Base-by-base conservation (phyloP, 1,140 invertebrate genomes). In the Drosophila burlai region DNA sequence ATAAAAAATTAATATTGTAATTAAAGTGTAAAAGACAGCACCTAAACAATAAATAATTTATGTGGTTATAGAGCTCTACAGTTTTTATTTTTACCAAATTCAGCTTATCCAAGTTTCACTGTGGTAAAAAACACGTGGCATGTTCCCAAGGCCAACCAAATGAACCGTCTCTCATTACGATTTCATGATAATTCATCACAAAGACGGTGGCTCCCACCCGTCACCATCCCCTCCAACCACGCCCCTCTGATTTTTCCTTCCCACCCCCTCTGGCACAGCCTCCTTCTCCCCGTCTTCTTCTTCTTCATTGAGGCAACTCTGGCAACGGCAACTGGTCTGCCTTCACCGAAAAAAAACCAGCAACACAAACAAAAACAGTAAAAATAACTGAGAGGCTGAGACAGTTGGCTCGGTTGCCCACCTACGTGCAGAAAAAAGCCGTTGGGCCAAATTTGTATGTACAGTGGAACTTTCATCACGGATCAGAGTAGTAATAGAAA, bases 111-210 rank as follows among this genome's bases (percentile, higher is more conserved):
- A 45, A n/a, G 40, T 63, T 36, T 63, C 2, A 47, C 50, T 72
- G 52, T 46, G 8, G 26, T 46, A 26, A 49, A 60, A 68, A 68
- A 77, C 75, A 77, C 74, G 75, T 77, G 75, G 75, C 74, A 76
- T 36, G 77, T 47, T 69, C 64, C 79, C 83, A 87, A 85, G 83
- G 83, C 75, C 83, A 77, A 50, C 58, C 49, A 36, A 46, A 65
- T 61, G 63, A 50, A 68, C 69, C 54, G 75, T 58, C 71, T 87
- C 71, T 86, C 71, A 87, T 87, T 87, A 87, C 84, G 81, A 77
- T 86, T 80, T 86, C 66, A 83, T 83, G 83, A 86, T 86, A 87
- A 82, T 86, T 86, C 83, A 87, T 87, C 83, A 69, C 71, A 80
- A 83, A 76, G 58, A 38, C 38, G 52, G 57, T 65, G 50, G 45